Evolutionary conservation across 2,113 vertebrate genomes (phyloP).

Genomic region (Ctenomys sociabilis): DNA sequence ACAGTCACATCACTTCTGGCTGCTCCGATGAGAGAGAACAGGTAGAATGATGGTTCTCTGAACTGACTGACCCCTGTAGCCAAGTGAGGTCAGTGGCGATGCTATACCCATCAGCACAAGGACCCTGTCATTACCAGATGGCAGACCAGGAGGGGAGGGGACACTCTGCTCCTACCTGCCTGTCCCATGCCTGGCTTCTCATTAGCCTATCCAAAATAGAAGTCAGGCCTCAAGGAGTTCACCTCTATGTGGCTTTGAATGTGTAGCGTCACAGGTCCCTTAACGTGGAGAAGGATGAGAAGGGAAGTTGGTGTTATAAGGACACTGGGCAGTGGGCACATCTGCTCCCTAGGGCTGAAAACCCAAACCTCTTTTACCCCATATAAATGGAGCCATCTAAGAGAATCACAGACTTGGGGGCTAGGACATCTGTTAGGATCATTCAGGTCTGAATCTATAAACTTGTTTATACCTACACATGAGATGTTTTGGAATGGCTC

Average conservation of each 20-base stretch:
- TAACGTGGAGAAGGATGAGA: not conserved
- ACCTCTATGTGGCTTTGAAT: not conserved
- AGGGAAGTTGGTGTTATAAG: not conserved
- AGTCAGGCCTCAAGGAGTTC: not conserved
- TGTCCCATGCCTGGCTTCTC: not conserved
- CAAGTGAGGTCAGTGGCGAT: not conserved
- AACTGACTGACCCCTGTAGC: not conserved
- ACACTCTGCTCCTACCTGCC: not conserved
- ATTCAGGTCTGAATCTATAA: not conserved
- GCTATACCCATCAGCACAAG: not conserved
- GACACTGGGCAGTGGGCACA: accelerated
- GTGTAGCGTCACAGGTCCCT: not conserved
- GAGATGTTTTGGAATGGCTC: not conserved
- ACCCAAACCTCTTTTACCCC: not conserved
- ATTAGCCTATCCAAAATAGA: not conserved
- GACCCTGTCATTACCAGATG: not conserved
- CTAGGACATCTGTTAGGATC: not conserved
- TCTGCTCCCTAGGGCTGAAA: not conserved
- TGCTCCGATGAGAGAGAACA: not conserved
- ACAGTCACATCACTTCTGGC: not conserved
- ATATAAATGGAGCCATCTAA: not conserved
- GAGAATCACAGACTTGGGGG: not conserved
- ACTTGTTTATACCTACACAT: not conserved
- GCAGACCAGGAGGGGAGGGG: not conserved
- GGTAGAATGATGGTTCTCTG: not conserved